Evolutionary conservation across 1,140 invertebrate genomes (phyloP).

Genomic region (Copidosoma floridanum): DNA sequence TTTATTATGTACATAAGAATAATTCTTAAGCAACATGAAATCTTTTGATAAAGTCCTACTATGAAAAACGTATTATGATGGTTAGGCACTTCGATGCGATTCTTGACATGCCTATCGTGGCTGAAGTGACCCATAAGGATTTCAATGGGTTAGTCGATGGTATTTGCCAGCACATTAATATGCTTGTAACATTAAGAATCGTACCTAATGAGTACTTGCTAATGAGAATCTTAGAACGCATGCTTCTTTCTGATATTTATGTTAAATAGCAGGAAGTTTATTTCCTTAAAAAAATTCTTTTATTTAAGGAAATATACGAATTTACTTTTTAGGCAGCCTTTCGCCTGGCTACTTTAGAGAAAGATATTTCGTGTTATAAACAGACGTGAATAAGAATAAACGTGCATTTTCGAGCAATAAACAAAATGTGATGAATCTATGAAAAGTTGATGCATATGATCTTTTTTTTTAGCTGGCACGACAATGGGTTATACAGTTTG

Average conservation of each 20-base stretch:
- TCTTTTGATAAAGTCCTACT: not conserved
- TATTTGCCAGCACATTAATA: not conserved
- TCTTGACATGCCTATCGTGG: not conserved
- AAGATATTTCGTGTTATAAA: no score
- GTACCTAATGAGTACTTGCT: not conserved
- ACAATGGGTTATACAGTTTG: no score
- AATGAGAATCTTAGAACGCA: not conserved
- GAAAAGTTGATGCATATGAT: no score
- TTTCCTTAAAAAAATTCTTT: not conserved
- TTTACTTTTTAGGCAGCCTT: not conserved
- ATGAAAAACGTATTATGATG: not conserved
- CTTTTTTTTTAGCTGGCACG: no score
- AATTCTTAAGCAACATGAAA: not conserved
- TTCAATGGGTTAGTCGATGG: not conserved
- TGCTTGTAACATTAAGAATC: not conserved
- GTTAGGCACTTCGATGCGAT: not conserved
- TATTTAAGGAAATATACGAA: not conserved
- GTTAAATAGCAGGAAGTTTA: not conserved
- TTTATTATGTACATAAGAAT: not conserved
- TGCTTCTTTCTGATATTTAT: not conserved
- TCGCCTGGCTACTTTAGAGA: not conserved
- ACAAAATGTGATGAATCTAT: no score
- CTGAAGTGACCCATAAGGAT: not conserved
- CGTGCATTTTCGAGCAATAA: no score
- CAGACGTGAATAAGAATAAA: no score